Percentiles rank a stretch among this genome's conserved stretches.
Evolutionary conservation across 2,888 invertebrate genomes (phyloP).

Genomic region (Lucinisca nassula): DNA sequence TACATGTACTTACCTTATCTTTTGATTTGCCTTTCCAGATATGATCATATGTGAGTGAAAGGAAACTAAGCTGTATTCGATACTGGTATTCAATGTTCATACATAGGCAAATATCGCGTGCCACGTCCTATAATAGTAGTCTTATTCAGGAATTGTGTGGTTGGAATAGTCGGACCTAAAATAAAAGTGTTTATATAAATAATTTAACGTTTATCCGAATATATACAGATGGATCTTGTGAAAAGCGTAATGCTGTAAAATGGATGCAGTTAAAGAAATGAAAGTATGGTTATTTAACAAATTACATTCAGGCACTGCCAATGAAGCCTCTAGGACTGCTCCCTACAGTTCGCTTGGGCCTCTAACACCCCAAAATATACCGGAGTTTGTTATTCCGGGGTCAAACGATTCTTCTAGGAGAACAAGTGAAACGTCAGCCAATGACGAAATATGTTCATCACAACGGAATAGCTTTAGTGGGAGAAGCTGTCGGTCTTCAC

Average conservation of each 20-base stretch:
- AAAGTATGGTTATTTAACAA: constrained; percentile 83
- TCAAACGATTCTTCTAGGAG: constrained; percentile 80
- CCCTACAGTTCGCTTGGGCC: constrained; percentile 55
- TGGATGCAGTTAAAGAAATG: constrained; percentile 82
- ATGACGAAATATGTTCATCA: constrained; percentile 47
- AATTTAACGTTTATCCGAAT: neutral
- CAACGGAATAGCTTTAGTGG: constrained; percentile 74
- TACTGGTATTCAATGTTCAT: neutral
- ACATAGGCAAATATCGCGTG: neutral
- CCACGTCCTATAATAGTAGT: neutral
- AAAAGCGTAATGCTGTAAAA: constrained; percentile 30
- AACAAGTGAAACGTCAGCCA: constrained; percentile 72
- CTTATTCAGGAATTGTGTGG: neutral
- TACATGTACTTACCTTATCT: no score
- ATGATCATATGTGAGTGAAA: no score
- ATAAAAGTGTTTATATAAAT: neutral
- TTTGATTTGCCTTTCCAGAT: no score
- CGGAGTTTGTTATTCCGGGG: constrained; percentile 84
- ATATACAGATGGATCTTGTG: no score
- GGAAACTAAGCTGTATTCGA: no score
- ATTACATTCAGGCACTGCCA: constrained; percentile 66
- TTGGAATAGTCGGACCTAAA: neutral
- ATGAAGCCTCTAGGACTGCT: constrained; percentile 34
- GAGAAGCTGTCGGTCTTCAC: constrained; percentile 63
- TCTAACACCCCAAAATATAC: constrained; percentile 82